Percentiles rank a stretch among this genome's conserved stretches.
Evolutionary conservation across 2,797 vertebrate species (phyloP).

Genomic region (Sparidentex hasta): DNA sequence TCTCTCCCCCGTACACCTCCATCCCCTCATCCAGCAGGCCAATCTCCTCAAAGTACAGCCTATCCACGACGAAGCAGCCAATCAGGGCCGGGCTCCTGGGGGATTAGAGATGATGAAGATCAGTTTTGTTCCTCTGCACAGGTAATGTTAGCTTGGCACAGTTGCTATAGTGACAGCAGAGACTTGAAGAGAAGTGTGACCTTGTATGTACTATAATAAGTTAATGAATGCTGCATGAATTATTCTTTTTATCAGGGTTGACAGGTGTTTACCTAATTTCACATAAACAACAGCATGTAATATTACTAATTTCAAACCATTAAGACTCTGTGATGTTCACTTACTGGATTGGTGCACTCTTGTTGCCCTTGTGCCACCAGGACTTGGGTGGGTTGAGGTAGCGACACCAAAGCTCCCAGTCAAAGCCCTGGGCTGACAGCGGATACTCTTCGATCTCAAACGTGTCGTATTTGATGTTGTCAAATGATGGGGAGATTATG

Average conservation of each 20-base stretch:
- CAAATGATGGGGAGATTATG: slow-evolving; percentile 96
- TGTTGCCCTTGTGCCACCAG: slow-evolving; percentile 96
- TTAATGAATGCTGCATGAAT: slow-evolving; percentile 22
- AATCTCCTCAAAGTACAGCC: slow-evolving; percentile 98
- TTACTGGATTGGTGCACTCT: slow-evolving; percentile 96
- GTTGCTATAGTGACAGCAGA: slow-evolving; percentile 59
- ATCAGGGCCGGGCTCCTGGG: slow-evolving; percentile 96
- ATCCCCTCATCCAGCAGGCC: slow-evolving; percentile 97
- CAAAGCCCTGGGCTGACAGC: slow-evolving; percentile 95
- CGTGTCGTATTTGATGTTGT: slow-evolving; percentile 98
- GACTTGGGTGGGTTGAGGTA: slow-evolving; percentile 97
- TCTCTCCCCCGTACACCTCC: slow-evolving; percentile 98
- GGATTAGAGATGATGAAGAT: slow-evolving; percentile 60
- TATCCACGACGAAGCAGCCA: slow-evolving; percentile 97
- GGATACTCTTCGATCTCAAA: slow-evolving; percentile 98
- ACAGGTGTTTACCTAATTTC: slow-evolving; percentile 17
- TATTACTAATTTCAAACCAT: slow-evolving; percentile 17
- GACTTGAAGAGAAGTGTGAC: slow-evolving; percentile 32
- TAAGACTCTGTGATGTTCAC: slow-evolving; percentile 31
- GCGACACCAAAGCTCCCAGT: slow-evolving; percentile 99
- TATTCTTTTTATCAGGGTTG: neutral
- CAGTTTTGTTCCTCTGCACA: slow-evolving; percentile 44
- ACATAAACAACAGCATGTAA: neutral
- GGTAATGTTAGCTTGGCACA: slow-evolving; percentile 44
- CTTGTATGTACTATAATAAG: slow-evolving; percentile 26